Base-by-base conservation (phyloP, 2,797 vertebrate species). In the Pristis pectinata region DNA sequence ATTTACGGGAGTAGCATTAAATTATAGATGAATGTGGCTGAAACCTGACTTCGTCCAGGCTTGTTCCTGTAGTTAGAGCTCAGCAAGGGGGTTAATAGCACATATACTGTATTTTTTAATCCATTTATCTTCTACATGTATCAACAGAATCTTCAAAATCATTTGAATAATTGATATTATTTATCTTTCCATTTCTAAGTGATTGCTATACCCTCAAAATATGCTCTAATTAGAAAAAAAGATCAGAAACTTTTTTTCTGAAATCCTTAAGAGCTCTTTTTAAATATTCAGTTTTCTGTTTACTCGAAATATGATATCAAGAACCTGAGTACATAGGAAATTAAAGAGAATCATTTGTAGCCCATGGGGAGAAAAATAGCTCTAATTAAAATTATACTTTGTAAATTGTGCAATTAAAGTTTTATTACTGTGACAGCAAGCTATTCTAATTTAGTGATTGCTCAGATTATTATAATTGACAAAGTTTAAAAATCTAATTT, bases 21-120 rank as follows among this genome's bases (percentile, higher is more conserved):
- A 97, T 97, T 97, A 96, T 97, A 97, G 96, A 96, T 96, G 96
- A 97, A 95, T 96, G 95, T 96, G 27, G 96, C 96, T 95, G 95
- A 96, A 97, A 97, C 94, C 95, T 96, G 96, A 96, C 97, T 97
- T 96, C 97, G 98, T 96, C 97, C 96, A 97, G 98, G 96, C 98
- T 98, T 98, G 98, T 98, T 97, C 96, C 95, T 95, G 95, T 96
- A 93, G 95, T 95, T 96, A 95, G 96, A 96, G 95, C 97, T 96
- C 97, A 97, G 97, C 96, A 94, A 96, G 97, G 96, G 95, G 94
- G 80, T 95, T 77, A 76, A 17, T 49, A 96, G 83, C 95, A 97
- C 97, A 96, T 97, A 97, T 94, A 94, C 70, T 82, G 37, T n/a
- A 56, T 53, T 34, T 37, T n/a, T 82, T 79, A 49, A n/a, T 76